A percentile compares a stretch with the other conserved stretches of the same genome.
Evolutionary conservation across 2,888 invertebrate genomes (phyloP).

Genomic region (Cephus sareptanus): DNA sequence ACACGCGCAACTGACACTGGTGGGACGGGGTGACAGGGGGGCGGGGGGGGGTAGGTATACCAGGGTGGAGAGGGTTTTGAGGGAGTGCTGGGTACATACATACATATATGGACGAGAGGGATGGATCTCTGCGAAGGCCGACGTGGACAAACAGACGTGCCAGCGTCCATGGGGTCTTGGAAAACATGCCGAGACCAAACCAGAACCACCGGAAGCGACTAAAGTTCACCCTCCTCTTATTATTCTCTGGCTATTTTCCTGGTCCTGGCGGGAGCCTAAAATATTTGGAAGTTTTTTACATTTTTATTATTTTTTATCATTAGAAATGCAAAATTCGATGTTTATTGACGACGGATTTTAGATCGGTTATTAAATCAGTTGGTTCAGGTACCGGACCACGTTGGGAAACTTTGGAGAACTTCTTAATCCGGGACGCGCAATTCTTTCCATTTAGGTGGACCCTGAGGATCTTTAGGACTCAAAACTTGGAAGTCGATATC

Average conservation of each 20-base stretch:
- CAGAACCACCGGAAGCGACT: constrained; percentile 9
- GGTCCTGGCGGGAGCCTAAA: neutral
- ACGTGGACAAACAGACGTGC: constrained; percentile 63
- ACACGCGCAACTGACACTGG: constrained; percentile 62
- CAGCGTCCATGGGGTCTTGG: constrained; percentile 53
- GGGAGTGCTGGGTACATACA: constrained; percentile 21
- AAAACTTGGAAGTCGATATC: neutral
- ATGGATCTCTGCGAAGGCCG: constrained; percentile 46
- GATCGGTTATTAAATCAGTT: neutral
- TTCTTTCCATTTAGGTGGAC: neutral
- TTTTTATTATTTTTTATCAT: neutral
- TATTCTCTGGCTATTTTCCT: neutral
- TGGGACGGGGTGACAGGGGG: constrained; percentile 44
- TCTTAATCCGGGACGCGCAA: neutral
- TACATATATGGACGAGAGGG: constrained; percentile 37
- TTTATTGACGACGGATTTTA: neutral
- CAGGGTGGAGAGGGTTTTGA: neutral
- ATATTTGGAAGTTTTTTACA: neutral
- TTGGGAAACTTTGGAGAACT: neutral
- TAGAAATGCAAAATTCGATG: neutral
- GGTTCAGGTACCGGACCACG: neutral
- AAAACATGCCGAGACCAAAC: constrained; percentile 48
- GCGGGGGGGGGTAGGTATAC: constrained; percentile 9
- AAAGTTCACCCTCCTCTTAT: neutral
- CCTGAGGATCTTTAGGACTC: neutral